phyloP scores from a whole-genome alignment of 2,888 invertebrate species.

The Tanytarsus gracilentus region DNA sequence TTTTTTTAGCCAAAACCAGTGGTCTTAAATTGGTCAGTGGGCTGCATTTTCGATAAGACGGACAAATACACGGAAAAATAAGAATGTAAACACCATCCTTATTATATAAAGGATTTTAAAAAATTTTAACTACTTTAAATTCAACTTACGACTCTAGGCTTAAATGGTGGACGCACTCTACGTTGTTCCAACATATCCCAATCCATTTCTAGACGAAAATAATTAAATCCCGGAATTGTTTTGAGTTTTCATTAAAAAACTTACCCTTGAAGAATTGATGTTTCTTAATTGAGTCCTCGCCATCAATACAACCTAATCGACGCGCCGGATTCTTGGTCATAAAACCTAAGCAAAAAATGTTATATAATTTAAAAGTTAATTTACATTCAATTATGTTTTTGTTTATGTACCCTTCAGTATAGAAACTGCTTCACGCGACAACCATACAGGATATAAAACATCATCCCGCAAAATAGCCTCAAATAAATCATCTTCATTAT shows the following conservation, averaged over 20 bases:
- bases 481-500: constrained; percentile 98
- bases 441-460: constrained; percentile 96
- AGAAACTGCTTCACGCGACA: constrained; percentile 81
- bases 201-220: constrained; percentile 61
- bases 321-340: constrained; percentile 96
- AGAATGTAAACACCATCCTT: too few species aligned
- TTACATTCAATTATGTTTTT: neutral
- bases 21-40: too few species aligned
- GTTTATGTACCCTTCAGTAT: constrained; percentile 62
- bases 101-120: neutral
- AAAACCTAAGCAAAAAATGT: constrained; percentile 51
- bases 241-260: neutral
- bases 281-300: constrained; percentile 65
- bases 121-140: neutral
- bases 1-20: too few species aligned
- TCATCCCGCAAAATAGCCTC: constrained; percentile 98
- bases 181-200: constrained; percentile 90
- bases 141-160: constrained; percentile 86
- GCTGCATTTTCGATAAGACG: too few species aligned
- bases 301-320: constrained; percentile 79
- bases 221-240: neutral
- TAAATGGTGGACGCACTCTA: constrained; percentile 92
- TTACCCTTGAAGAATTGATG: constrained; percentile 75
- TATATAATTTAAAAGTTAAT: neutral
- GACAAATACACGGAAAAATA: too few species aligned